A percentile compares a stretch with the other conserved stretches of the same genome.
phyloP scores from a whole-genome alignment of 92 coral and sea anemone species.

The Bergia sp. region DNA sequence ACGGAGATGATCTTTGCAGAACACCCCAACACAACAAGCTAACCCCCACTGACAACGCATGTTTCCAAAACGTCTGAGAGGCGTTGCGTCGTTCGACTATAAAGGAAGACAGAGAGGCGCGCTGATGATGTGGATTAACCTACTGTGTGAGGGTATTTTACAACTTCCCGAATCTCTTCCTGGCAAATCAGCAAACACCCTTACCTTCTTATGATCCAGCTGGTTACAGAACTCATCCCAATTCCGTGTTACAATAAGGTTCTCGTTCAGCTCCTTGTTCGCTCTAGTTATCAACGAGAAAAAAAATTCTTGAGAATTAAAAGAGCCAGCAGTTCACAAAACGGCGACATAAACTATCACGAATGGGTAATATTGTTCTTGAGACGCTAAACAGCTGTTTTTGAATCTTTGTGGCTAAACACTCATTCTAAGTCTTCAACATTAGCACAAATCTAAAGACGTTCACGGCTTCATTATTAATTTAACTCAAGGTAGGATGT shows the following conservation, averaged over 20 bases:
- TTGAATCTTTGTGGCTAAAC: too few species aligned
- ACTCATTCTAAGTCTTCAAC: too few species aligned
- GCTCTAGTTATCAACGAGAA: conserved; percentile 60
- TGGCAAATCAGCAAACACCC: not conserved
- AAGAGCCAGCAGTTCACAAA: not conserved
- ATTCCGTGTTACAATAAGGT: conserved; percentile 75
- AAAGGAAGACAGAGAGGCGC: too few species aligned
- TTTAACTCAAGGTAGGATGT: too few species aligned
- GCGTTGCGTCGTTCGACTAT: too few species aligned
- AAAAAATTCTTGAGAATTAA: not conserved
- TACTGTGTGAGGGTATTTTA: not conserved
- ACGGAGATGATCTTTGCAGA: not conserved
- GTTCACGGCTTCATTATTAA: too few species aligned
- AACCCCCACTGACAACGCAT: not conserved
- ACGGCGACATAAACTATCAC: too few species aligned
- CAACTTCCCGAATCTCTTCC: not conserved
- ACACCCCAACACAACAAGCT: not conserved
- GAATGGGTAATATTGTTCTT: too few species aligned
- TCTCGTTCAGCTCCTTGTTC: conserved; percentile 72
- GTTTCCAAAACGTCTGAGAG: too few species aligned
- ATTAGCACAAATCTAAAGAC: too few species aligned
- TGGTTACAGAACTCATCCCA: conserved; percentile 84
- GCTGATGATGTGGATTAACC: too few species aligned
- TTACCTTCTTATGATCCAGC: conserved; percentile 88
- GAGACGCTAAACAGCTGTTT: too few species aligned